These are phyloP conservation scores for Lycia hirtaria DNA, from an alignment of 2,888 invertebrate species.

Conservation along the genomic window DNA sequence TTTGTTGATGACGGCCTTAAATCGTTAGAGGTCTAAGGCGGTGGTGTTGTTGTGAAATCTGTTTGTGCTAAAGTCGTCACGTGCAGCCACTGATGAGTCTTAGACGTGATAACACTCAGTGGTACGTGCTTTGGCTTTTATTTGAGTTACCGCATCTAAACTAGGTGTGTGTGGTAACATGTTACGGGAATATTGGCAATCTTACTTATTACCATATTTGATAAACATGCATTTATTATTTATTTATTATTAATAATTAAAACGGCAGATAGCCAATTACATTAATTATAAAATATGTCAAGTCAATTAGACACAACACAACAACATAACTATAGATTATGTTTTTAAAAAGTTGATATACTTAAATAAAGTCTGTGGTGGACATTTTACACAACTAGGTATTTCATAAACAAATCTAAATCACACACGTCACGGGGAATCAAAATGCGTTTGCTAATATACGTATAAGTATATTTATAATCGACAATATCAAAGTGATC, in stretches of 20 bases:
- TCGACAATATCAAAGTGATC: too few relatives aligned
- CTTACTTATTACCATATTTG: slow-evolving; percentile 1
- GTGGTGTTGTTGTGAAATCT: slow-evolving; percentile 79
- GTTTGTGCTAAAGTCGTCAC: slow-evolving; percentile 84
- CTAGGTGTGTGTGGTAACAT: slow-evolving; percentile 43
- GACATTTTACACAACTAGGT: too few relatives aligned
- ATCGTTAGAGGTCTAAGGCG: slow-evolving; percentile 54
- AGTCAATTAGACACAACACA: too few relatives aligned
- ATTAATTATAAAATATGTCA: neutral
- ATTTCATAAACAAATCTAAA: too few relatives aligned
- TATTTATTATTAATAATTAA: neutral
- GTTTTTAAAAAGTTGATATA: too few relatives aligned
- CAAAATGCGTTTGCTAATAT: too few relatives aligned
- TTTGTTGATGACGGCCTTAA: slow-evolving; percentile 47
- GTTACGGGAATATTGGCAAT: slow-evolving; percentile 7
- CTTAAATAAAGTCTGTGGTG: too few relatives aligned
- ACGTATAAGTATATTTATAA: too few relatives aligned
- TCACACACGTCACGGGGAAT: too few relatives aligned
- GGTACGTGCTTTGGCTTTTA: slow-evolving; percentile 80
- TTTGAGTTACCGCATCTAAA: slow-evolving; percentile 67
- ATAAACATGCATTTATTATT: neutral
- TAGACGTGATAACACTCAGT: slow-evolving; percentile 84
- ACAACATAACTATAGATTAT: too few relatives aligned
- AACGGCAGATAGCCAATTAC: neutral
- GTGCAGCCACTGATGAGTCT: slow-evolving; percentile 83